phyloP scores from a whole-genome alignment of 2,888 invertebrate genomes.

The Sinotaia quadrata region DNA sequence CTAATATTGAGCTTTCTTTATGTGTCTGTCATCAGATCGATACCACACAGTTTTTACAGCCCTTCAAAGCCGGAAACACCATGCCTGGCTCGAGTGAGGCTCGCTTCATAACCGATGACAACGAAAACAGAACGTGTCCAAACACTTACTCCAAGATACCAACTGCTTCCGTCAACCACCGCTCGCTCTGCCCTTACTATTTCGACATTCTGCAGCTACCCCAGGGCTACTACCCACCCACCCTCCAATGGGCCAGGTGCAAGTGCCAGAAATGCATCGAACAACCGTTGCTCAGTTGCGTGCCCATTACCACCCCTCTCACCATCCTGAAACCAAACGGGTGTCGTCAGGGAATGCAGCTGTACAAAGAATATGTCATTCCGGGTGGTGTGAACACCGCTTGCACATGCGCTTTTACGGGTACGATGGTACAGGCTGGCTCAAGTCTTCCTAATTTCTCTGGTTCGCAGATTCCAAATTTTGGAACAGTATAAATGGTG shows the following conservation, averaged over 20 bases:
- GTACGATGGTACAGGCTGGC: no score
- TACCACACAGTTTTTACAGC: no score
- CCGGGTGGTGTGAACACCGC: slow-evolving; percentile 12
- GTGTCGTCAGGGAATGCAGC: slow-evolving; percentile 13
- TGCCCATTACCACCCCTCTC: not conserved
- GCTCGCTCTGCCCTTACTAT: slow-evolving; percentile 21
- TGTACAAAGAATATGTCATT: not conserved
- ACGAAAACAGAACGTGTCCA: slow-evolving; percentile 14
- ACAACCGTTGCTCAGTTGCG: slow-evolving; percentile 9
- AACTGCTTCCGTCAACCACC: not conserved
- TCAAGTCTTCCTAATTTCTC: no score
- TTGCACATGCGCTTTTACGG: slow-evolving; percentile 11
- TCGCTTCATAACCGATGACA: not conserved
- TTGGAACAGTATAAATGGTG: no score
- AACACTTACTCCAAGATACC: not conserved
- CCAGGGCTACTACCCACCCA: slow-evolving; percentile 17
- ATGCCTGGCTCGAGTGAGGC: no score
- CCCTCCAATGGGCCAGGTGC: slow-evolving; percentile 13
- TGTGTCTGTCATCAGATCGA: no score
- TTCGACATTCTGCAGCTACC: slow-evolving; percentile 7
- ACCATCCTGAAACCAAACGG: slow-evolving; percentile 14
- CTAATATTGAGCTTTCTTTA: no score
- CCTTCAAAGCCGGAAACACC: no score
- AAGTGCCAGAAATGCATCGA: slow-evolving; percentile 17
- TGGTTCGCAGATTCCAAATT: no score